These are phyloP conservation scores for Mimachlamys varia DNA, from an alignment of 2,888 invertebrate genomes.

Conservation along the genomic window DNA sequence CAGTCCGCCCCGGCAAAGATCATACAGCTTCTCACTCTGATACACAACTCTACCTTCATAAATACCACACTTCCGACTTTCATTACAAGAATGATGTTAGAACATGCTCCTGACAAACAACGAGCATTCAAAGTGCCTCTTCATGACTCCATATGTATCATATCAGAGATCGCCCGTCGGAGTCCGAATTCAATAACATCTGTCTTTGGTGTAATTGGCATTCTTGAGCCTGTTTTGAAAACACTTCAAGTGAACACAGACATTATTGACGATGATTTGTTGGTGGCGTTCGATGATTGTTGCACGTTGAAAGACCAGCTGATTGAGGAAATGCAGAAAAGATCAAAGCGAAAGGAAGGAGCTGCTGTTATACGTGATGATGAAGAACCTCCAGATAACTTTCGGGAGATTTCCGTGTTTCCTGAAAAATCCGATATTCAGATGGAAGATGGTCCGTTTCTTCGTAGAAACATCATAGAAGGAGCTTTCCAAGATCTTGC, in stretches of 20 bases:
- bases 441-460: constrained; percentile 77
- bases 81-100: not conserved
- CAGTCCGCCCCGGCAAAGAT: not conserved
- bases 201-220: not conserved
- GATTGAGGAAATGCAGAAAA: not conserved
- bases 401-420: constrained; percentile 53
- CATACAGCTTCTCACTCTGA: constrained; percentile 18
- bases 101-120: constrained; percentile 1
- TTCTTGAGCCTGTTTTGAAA: not conserved
- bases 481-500: constrained; percentile 86
- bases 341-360: not conserved
- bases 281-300: not conserved
- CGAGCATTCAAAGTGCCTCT: constrained; percentile 1
- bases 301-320: not conserved
- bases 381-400: constrained; percentile 44
- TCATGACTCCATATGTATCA: not conserved
- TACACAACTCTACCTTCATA: constrained; percentile 38
- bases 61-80: constrained; percentile 34
- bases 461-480: constrained; percentile 84
- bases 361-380: not conserved
- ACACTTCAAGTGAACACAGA: not conserved
- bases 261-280: not conserved
- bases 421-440: constrained; percentile 79
- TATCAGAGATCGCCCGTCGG: not conserved
- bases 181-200: constrained; percentile 1